These are phyloP conservation scores for Hoplostethus atlanticus DNA, from an alignment of 2,797 vertebrate genomes.

Conservation along the genomic window DNA sequence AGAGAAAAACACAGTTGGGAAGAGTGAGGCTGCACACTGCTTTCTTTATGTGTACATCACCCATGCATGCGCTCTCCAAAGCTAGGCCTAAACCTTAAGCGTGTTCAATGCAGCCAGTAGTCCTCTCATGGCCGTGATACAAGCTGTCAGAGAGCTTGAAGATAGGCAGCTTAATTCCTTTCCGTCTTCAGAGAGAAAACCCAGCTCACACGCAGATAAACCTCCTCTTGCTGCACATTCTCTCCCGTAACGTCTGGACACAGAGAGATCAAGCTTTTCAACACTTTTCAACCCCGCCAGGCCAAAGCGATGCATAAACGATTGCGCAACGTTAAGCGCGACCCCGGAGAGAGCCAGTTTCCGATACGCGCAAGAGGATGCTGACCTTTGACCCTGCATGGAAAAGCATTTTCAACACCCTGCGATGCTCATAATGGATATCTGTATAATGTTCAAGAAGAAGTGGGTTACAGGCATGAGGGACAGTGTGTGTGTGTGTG, in stretches of 20 bases:
- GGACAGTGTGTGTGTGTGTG: constrained; percentile 46
- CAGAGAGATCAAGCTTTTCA: constrained; percentile 56
- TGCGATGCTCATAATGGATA: constrained; percentile 57
- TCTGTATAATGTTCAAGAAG: constrained; percentile 39
- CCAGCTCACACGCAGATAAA: constrained; percentile 40
- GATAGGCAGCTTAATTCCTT: constrained; percentile 29
- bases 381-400: constrained; percentile 61
- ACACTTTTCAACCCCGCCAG: constrained; percentile 45
- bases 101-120: constrained; percentile 22
- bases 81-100: neutral
- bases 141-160: constrained; percentile 12
- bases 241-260: constrained; percentile 52
- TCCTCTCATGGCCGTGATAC: constrained; percentile 23
- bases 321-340: constrained; percentile 37
- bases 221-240: constrained; percentile 42
- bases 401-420: constrained; percentile 69
- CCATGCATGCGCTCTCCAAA: neutral
- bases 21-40: neutral
- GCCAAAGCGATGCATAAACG: constrained; percentile 46
- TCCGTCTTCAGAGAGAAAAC: constrained; percentile 24
- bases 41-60: constrained; percentile 15
- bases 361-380: constrained; percentile 20
- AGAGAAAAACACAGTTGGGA: neutral
- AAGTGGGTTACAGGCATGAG: constrained; percentile 33
- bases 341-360: constrained; percentile 42